Evolutionary conservation across 2,888 invertebrate species (phyloP), one percentile per base, ranked within the genome.

Genomic region (Dicyrtoma fusca): DNA sequence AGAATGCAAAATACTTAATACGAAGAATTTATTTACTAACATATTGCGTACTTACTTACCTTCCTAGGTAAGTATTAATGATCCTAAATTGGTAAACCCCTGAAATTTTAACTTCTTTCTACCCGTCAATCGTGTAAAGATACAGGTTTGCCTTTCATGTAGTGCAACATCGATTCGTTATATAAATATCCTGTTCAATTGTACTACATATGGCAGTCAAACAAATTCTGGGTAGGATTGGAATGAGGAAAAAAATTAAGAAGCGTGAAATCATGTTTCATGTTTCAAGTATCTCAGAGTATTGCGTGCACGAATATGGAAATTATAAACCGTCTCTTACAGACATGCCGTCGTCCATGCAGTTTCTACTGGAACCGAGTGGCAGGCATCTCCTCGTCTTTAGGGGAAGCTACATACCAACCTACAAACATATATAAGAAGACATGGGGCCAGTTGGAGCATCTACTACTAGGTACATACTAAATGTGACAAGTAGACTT

Each of bases 251-350:
- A 23, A 26, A 66, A 66, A 53, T 66, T 66, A 66, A 66, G 66
- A 51, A 55, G 66, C 66, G 66, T 53, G 53, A 66, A 66, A 66
- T 66, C 49, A 66, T 34, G 25, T 51, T 53, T 53, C 53, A 34
- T 34, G 34, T 34, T 34, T 34, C 34, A 34, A 34, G 34, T 34
- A 34, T 34, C 8, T 34, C 34, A 34, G 34, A 34, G 34, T 34
- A 34, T 34, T 34, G 8, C 3, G 34, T 34, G 8, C 8, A 34
- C 3, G 34, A 8, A 8, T 34, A 34, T 34, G 34, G 8, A 34
- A 34, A 34, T 34, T 5, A 34, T 34, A 34, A 34, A 34, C 34
- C n/a, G 34, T 5, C 3, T 34, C 34, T 34, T 34, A 34, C 34
- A 34, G 34, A 34, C 34, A 34, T 34, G 34, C 34, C 34, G 34